phyloP scores from a whole-genome alignment of 1,140 invertebrate genomes.

The Drepana arcuata region DNA sequence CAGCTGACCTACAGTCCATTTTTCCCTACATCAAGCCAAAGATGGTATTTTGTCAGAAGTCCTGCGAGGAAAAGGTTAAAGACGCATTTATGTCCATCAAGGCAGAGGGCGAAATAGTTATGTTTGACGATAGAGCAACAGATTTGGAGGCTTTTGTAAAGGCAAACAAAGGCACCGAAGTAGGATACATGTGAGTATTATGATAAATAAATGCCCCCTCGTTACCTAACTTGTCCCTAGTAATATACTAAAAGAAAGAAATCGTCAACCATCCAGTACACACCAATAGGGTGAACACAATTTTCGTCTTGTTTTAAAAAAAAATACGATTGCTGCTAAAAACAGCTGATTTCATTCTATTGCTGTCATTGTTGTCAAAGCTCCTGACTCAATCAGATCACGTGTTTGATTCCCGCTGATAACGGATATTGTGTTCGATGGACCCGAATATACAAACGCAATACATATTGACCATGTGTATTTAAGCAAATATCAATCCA shows the following conservation, averaged over 20 bases:
- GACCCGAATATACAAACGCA: too few relatives aligned
- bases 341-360: too few relatives aligned
- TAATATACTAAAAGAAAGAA: not conserved
- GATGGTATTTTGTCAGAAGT: slow-evolving; percentile 20
- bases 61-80: slow-evolving; percentile 10
- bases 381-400: too few relatives aligned
- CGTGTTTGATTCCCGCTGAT: too few relatives aligned
- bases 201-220: not conserved
- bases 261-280: not conserved
- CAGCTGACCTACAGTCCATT: slow-evolving; percentile 18
- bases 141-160: slow-evolving; percentile 18
- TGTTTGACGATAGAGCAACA: slow-evolving; percentile 16
- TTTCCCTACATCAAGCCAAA: slow-evolving; percentile 19
- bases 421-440: too few relatives aligned
- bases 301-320: too few relatives aligned
- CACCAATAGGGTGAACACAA: too few relatives aligned
- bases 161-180: slow-evolving; percentile 16
- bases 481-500: too few relatives aligned
- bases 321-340: not conserved
- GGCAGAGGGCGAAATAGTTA: slow-evolving; percentile 9
- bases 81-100: slow-evolving; percentile 8
- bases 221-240: not conserved
- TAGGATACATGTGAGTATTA: slow-evolving; percentile 14
- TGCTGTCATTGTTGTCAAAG: too few relatives aligned
- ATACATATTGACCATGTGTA: too few relatives aligned